phyloP scores from a whole-genome alignment of 2,113 vertebrate species.

The Chrysochloris asiatica region DNA sequence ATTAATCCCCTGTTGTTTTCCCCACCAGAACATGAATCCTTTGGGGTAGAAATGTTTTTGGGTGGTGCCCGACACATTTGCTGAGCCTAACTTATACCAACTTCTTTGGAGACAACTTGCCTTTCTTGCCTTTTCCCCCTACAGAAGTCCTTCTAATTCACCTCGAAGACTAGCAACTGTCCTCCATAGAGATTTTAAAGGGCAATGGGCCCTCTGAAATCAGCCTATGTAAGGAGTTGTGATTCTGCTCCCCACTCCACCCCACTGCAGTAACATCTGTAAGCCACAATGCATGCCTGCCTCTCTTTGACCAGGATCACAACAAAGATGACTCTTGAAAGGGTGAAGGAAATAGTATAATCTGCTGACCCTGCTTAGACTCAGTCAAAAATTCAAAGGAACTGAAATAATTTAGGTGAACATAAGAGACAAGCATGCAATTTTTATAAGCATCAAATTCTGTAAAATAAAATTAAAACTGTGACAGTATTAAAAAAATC shows the following conservation, averaged over 20 bases:
- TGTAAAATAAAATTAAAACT: background rate
- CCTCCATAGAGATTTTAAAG: background rate
- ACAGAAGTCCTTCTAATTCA: too few relatives aligned
- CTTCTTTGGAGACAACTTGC: background rate
- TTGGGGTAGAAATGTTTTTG: background rate
- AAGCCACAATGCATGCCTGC: background rate
- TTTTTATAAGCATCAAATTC: background rate
- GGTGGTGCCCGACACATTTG: background rate
- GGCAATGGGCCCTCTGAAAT: background rate
- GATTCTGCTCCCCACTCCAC: background rate
- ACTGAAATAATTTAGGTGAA: slow-evolving; percentile 32
- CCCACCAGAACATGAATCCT: background rate
- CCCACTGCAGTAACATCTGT: background rate
- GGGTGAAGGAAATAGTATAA: background rate
- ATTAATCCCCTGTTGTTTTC: background rate
- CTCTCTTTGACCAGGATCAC: slow-evolving; percentile 3
- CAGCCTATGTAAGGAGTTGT: background rate
- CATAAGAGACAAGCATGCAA: slow-evolving; percentile 15
- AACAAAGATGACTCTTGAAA: slow-evolving; percentile 46
- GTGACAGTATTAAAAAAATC: background rate
- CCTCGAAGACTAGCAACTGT: background rate
- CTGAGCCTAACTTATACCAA: background rate
- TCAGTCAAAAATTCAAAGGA: slow-evolving; percentile 48
- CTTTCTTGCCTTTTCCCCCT: slow-evolving; percentile 6
- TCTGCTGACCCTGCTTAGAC: slow-evolving; percentile 31